These are phyloP conservation scores for Netta rufina DNA, from an alignment of 2,797 vertebrate species.

Conservation along the genomic window DNA sequence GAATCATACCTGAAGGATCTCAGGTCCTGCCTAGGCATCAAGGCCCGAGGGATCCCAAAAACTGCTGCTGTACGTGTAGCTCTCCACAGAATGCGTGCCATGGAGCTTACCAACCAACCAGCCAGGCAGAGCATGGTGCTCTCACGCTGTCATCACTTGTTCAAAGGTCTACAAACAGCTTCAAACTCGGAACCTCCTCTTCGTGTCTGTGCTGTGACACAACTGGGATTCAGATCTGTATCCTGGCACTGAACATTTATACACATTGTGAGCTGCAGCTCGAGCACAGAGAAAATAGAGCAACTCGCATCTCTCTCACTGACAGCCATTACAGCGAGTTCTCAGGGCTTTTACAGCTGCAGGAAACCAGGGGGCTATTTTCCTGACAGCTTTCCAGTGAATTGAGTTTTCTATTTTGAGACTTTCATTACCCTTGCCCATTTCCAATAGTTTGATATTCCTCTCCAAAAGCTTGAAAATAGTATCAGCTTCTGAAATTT, in stretches of 20 bases:
- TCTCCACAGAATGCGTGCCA: neutral
- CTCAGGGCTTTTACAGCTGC: neutral
- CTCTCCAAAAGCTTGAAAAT: neutral
- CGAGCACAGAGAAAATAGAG: conserved; percentile 9
- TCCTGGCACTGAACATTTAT: neutral
- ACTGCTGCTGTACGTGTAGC: neutral
- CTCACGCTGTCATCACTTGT: neutral
- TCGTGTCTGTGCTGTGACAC: neutral
- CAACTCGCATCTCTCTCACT: neutral
- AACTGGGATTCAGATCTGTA: neutral
- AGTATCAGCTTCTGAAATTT: neutral
- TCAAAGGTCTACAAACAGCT: neutral
- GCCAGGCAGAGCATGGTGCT: neutral
- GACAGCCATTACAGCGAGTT: neutral
- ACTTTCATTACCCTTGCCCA: neutral
- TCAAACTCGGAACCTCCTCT: neutral
- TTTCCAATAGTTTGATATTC: neutral
- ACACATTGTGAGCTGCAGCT: neutral
- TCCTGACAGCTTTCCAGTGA: neutral
- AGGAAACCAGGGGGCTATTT: conserved; percentile 18
- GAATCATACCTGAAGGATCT: neutral
- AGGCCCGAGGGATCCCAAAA: neutral
- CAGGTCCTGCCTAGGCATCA: neutral
- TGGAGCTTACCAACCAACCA: neutral
- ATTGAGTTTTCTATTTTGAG: conserved; percentile 4